Evolutionary conservation across 2,888 invertebrate genomes (phyloP), one percentile per base, ranked within the genome.

Genomic region (Rhagium mordax): DNA sequence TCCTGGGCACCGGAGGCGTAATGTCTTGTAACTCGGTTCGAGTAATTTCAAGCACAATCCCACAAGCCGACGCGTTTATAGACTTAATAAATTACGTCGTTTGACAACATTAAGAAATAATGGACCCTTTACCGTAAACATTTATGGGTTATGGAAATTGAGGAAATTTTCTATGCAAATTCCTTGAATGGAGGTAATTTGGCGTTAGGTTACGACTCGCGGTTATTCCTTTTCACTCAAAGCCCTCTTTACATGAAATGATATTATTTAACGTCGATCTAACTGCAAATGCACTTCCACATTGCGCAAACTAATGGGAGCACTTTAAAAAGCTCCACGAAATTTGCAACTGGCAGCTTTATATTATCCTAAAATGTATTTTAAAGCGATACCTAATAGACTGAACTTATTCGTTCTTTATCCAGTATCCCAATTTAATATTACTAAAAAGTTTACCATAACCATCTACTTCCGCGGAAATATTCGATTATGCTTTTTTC

Each of bases 91-190:
- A 79, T 80, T 77, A 77, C 72, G 70, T 69, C 71, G 64, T 79
- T 78, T 78, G 72, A 79, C 74, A 74, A 74, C 73, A 78, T 79
- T 79, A 78, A 77, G 73, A 74, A 70, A 75, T 76, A 76, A 78
- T 71, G 74, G 75, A 71, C 64, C 60, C 67, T 62, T 74, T 68
- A 48, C 74, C 64, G 67, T 77, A 79, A 78, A 79, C 78, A 82
- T 81, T 83, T 82, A 82, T 81, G 78, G 78, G 77, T 82, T 81
- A 82, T 81, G 82, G 81, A 81, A 81, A 81, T 81, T 57, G 75
- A 75, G 64, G 64, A 49, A 65, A 53, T 65, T 65, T 65, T 65
- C 65, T 53, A 65, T 65, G 65, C 53, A 65, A 65, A 65, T 70
- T 70, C 62, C 70, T 41, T 62, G 49, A 62, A 70, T 53, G 53